Conservation (phyloP, 2,888 invertebrate genomes). For the Tenthredo amoena region DNA sequence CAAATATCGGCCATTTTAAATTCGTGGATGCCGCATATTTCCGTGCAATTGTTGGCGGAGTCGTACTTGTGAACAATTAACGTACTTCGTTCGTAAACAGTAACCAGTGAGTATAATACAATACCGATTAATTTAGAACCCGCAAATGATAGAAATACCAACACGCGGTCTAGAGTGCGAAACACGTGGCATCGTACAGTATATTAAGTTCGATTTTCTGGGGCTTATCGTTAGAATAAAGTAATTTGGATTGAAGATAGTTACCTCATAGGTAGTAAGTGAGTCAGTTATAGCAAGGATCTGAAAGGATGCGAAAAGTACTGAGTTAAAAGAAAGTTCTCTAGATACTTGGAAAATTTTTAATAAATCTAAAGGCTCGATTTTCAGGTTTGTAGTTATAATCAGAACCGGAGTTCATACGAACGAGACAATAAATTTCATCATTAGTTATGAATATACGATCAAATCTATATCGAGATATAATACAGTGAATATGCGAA, state of each 20-base stretch:
- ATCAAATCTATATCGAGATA: background rate
- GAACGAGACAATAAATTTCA: conserved; percentile 73
- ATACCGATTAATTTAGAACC: background rate
- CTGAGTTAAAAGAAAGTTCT: background rate
- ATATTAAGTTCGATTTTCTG: background rate
- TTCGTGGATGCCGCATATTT: background rate
- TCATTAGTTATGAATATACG: conserved; percentile 59
- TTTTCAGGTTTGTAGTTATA: conserved; percentile 61
- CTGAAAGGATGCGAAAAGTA: conserved; percentile 5
- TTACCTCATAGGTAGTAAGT: background rate
- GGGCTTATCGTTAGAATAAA: conserved; percentile 56
- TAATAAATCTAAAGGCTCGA: background rate
- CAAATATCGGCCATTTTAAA: conserved; percentile 25
- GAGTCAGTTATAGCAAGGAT: background rate
- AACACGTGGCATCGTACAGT: conserved; percentile 29
- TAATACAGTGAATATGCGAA: background rate
- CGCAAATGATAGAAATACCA: background rate
- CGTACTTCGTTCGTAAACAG: background rate
- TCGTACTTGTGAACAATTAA: background rate
- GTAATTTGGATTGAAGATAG: conserved; percentile 17
- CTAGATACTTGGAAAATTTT: background rate
- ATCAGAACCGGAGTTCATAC: conserved; percentile 69
- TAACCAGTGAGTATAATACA: background rate
- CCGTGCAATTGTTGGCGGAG: background rate
- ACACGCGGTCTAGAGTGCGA: background rate